Evolutionary conservation across 2,113 vertebrate genomes (phyloP).

Genomic region (Barbus barbus): DNA sequence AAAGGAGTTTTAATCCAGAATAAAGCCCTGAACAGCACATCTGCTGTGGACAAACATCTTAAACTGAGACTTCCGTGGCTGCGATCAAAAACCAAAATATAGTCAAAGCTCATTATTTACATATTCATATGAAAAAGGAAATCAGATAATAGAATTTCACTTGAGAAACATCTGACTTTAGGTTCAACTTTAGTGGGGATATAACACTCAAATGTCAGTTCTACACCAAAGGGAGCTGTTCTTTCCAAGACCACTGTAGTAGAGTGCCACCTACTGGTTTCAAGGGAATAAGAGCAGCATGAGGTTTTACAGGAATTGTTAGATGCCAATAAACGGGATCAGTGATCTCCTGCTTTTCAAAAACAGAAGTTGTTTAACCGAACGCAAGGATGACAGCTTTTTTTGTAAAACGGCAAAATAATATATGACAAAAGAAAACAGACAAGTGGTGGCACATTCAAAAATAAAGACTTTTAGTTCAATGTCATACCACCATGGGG

Average conservation of each 20-base stretch:
- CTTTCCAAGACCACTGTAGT: slow-evolving; percentile 39
- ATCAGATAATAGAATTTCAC: neutral
- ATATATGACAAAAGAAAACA: neutral
- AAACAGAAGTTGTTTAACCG: neutral
- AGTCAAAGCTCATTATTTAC: slow-evolving; percentile 13
- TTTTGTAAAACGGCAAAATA: slow-evolving; percentile 27
- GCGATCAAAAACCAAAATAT: neutral
- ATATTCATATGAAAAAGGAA: slow-evolving; percentile 10
- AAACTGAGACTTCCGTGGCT: neutral
- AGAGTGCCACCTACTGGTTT: slow-evolving; percentile 63
- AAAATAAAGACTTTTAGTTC: slow-evolving; percentile 8
- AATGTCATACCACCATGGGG: slow-evolving; percentile 19
- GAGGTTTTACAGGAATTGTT: neutral
- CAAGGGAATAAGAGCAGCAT: slow-evolving; percentile 16
- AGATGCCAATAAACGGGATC: neutral
- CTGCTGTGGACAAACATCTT: slow-evolving; percentile 8
- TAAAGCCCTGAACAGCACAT: neutral
- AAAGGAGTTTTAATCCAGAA: neutral
- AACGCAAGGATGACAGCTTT: neutral
- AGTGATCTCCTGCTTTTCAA: neutral
- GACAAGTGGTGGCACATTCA: neutral
- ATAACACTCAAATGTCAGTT: slow-evolving; percentile 24
- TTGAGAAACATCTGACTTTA: neutral
- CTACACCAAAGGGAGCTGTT: neutral
- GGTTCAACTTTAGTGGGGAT: neutral